Evolutionary conservation across 1,140 invertebrate species (phyloP), one percentile per base, ranked within the genome.

Genomic region (Zaprionus vittiger): DNA sequence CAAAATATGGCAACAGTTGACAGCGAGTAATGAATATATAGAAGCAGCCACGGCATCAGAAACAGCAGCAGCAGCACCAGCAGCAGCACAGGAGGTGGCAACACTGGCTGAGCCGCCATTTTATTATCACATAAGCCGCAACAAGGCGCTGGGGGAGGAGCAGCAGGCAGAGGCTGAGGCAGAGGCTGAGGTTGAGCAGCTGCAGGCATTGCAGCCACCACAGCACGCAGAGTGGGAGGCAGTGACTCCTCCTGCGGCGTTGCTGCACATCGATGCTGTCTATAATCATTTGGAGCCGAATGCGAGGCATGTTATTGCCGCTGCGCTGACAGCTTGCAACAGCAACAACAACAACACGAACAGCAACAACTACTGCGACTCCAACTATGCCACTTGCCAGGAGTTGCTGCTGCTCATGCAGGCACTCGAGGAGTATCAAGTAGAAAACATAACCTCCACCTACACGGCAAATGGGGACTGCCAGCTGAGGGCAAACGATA

Each of bases 1-100:
- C 80, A 84, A 90, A 86, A 84, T 92, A 77, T 92, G 89, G 91
- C 91, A 89, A 77, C 89, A 87, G 83, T 77, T 92, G 80, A 87
- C 87, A 79, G 77, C 83, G 73, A 92, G 87, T 81, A 92, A 85
- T 79, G 91, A 92, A 89, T 92, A 92, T 79, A 90, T 91, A 79
- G 41, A 15, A 15, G 38, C 38, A n/a, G 78, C 87, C 71, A 56
- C 77, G 56, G 52, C 54, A 66, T 54, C 65, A 9, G 28, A 7
- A 28, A 6, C 26, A 26, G 26, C 26, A 41, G 37, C 41, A 5
- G 26, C 52, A 54, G 52, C 34, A 64, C 0, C 60, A 61, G 15
- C 67, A 54, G 47, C 57, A 9, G 47, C 26, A 47, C 24, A 71
- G 26, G 60, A 64, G 12, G 44, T 61, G 44, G 57, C 52, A 6